Evolutionary conservation across 92 coral and sea anemone species (phyloP), one percentile per base, ranked within the genome.

Genomic region (Heliopora coerulea): DNA sequence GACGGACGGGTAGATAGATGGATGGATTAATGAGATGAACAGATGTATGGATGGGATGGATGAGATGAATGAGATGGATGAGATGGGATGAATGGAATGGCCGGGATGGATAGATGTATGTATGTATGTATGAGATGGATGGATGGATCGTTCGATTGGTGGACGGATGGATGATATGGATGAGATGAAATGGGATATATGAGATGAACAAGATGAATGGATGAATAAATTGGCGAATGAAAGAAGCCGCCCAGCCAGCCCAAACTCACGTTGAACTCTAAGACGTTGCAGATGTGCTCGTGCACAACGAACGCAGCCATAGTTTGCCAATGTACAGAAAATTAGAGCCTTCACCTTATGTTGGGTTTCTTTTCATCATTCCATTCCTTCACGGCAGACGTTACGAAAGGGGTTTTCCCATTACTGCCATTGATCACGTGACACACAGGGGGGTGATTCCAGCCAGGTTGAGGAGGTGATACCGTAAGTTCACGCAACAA

Each of bases 381-480:
- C 44, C 59, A 68, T 25, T 25, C 56, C 27, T 49, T 48, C 42
- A 50, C 48, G 0, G 54, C 24, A 29, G 35, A 24, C 34, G 10
- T 8, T 32, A 31, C 26, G 21, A 25, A 40, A 27, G 41, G 29
- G 49, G 19, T 70, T 56, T 56, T 56, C 30, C 61, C 18, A 19
- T 50, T 68, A 26, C 59, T 59, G 14, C 30, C 48, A 58, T 40
- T 50, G 19, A 70, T 50, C 9, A 40, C 27, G 25, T 27, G 49
- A 8, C 40, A 42, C 40, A 70, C 63, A 18, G 74, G 37, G 14
- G 62, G 49, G 10, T 58, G 77, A 52, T 29, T 35, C 76, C 76
- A 69, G 49, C 48, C 49, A 9, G 48, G 49, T 18, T 50, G 35
- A 0, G 77, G 19, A 15, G 28, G 74, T n/a, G 74, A 63, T 25